Evolutionary conservation across 2,888 invertebrate species (phyloP).

Genomic region (Scaptomyza tumidula): DNA sequence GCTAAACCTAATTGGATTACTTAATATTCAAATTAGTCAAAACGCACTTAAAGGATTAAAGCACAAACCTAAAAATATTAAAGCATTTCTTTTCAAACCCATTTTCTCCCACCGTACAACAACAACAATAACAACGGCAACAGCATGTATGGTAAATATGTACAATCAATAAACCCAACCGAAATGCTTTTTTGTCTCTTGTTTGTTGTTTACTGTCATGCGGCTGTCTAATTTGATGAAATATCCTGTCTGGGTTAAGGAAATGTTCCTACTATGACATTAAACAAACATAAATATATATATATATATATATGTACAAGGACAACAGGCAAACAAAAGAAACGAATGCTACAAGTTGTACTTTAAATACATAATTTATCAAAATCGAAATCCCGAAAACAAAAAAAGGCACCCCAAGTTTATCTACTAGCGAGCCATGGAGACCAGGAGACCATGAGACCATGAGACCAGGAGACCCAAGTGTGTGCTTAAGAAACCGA

Average conservation of each 20-base stretch:
- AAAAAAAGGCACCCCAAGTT: slow-evolving; percentile 31
- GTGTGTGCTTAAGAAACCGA: slow-evolving; percentile 5
- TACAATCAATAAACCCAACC: slow-evolving; percentile 41
- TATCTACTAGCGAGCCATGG: slow-evolving; percentile 45
- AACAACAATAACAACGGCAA: too few relatives aligned
- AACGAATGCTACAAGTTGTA: slow-evolving; percentile 64
- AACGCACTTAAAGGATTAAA: slow-evolving; percentile 1
- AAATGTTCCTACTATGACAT: slow-evolving; percentile 17
- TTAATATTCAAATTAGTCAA: neutral
- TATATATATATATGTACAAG: slow-evolving; percentile 13
- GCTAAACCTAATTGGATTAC: too few relatives aligned
- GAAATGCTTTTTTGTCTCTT: slow-evolving; percentile 8
- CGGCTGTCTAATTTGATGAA: slow-evolving; percentile 35
- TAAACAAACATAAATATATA: slow-evolving; percentile 7
- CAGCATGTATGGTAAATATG: neutral
- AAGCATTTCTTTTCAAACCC: slow-evolving; percentile 1
- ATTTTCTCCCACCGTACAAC: neutral
- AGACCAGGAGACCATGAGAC: neutral
- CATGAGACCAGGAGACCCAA: slow-evolving; percentile 7
- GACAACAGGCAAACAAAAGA: neutral
- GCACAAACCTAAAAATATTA: neutral
- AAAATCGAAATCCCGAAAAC: slow-evolving; percentile 62
- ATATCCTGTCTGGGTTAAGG: slow-evolving; percentile 31
- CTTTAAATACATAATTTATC: slow-evolving; percentile 75
- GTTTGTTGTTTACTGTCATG: slow-evolving; percentile 55